phyloP scores from a whole-genome alignment of 2,888 invertebrate species.

The Leptothorax acervorum region DNA sequence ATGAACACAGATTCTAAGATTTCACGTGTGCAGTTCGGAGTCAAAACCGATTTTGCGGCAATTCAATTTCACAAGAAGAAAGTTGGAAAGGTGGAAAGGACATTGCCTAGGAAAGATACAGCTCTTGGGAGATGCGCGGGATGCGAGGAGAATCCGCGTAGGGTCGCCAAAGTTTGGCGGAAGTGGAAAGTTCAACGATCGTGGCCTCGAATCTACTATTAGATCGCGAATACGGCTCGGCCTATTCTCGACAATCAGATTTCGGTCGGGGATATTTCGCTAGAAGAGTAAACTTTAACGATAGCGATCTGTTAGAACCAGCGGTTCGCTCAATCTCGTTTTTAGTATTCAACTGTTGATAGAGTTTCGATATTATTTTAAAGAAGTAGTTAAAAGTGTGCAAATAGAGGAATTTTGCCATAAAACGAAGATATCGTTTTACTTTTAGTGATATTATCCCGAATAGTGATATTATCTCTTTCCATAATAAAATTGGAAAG shows the following conservation, averaged over 20 bases:
- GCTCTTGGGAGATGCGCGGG: not conserved
- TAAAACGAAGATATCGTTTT: not conserved
- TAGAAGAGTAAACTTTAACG: slow-evolving; percentile 44
- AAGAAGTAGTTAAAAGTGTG: not conserved
- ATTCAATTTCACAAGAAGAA: slow-evolving; percentile 73
- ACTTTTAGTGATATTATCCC: not conserved
- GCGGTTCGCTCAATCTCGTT: slow-evolving; percentile 11
- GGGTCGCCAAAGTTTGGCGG: slow-evolving; percentile 64
- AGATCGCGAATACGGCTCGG: slow-evolving; percentile 67
- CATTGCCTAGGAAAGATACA: slow-evolving; percentile 45
- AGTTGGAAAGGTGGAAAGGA: slow-evolving; percentile 60
- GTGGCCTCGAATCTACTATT: slow-evolving; percentile 67
- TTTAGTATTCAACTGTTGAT: slow-evolving; percentile 26
- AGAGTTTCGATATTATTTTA: slow-evolving; percentile 6
- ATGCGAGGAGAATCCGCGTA: slow-evolving; percentile 38
- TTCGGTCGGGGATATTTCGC: slow-evolving; percentile 64
- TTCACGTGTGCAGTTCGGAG: slow-evolving; percentile 54
- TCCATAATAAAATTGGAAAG: not conserved
- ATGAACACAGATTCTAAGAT: slow-evolving; percentile 54
- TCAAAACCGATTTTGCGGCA: slow-evolving; percentile 70
- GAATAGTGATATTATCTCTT: not conserved
- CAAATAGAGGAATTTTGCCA: not conserved
- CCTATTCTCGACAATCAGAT: slow-evolving; percentile 73
- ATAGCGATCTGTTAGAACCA: slow-evolving; percentile 40
- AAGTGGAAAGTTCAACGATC: slow-evolving; percentile 75